Base-by-base conservation (phyloP, 2,888 invertebrate genomes). In the Agrochola macilenta region DNA sequence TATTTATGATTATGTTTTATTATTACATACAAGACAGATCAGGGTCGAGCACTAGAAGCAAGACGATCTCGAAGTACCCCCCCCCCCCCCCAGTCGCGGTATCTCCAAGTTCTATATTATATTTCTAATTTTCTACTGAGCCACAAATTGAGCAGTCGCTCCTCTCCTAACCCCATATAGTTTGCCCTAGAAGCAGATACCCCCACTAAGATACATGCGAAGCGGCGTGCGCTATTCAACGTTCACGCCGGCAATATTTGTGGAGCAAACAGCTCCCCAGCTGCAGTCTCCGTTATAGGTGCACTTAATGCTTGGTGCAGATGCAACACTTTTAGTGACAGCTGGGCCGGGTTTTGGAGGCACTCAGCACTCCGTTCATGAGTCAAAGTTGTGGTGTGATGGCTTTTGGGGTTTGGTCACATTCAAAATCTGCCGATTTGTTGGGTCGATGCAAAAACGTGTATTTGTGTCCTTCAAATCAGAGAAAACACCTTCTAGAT, bases 151-250 rank as follows among this genome's bases (percentile, higher is more conserved):
- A 1, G 3, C 14, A 46, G 17, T 60, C 69, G 74, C 69, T 1
- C 0, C 2, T 78, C 35, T 66, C 23, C n/a, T 76, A 63, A 81
- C 81, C 76, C 46, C 52, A 7, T 8, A 52, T 9, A 63, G 65
- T 84, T 71, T 74, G 78, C 64, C 79, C 58, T n/a, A 83, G 84
- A 75, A 86, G 79, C 83, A 86, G 81, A 88, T 87, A 87, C 65
- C 78, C 66, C 79, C 77, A 88, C 78, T 84, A 81, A 88, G 87
- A 87, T 73, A 76, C 76, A 74, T 76, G 79, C 78, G 75, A 80
- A 74, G 78, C 69, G 83, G 74, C 78, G 81, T 64, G 72, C 70
- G 70, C 76, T 75, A 78, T 76, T 85, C 78, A 77, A 69, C 73
- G 85, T 68, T 86, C 77, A 80, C 75, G 83, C 80, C 61, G 66